A percentile compares a stretch with the other conserved stretches of the same genome.
phyloP scores from a whole-genome alignment of 2,113 vertebrate genomes.

The Lates calcarifer region DNA sequence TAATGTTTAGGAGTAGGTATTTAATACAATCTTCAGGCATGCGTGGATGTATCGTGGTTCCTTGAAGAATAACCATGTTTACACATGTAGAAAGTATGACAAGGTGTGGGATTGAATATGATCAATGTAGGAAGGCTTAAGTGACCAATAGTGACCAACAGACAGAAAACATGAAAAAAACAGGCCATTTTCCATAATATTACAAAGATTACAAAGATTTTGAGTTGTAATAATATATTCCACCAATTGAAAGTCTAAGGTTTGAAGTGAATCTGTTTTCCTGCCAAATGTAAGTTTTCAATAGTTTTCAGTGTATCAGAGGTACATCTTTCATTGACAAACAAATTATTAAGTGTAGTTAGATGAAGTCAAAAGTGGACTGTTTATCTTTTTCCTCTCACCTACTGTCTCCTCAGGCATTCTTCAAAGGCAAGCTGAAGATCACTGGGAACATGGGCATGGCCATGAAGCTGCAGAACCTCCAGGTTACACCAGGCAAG shows the following conservation, averaged over 20 bases:
- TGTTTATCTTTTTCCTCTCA: background rate
- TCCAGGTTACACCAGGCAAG: constrained; percentile 90
- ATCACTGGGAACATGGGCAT: constrained; percentile 93
- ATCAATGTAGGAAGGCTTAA: no score
- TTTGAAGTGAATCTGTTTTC: no score
- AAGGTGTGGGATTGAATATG: no score
- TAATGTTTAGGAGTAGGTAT: no score
- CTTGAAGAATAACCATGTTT: no score
- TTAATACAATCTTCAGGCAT: no score
- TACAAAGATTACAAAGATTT: no score
- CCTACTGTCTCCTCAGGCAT: constrained; percentile 83
- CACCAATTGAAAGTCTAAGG: no score
- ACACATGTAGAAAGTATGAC: no score
- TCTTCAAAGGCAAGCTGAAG: constrained; percentile 96
- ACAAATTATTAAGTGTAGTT: background rate
- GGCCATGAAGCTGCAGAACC: constrained; percentile 95
- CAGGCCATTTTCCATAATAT: background rate
- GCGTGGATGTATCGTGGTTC: no score
- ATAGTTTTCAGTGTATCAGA: background rate
- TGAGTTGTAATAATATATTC: no score
- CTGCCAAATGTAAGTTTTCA: no score
- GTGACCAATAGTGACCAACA: background rate
- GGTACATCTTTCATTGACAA: background rate
- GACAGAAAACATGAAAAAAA: background rate
- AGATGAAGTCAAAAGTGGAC: background rate